phyloP scores from a whole-genome alignment of 2,113 vertebrate genomes.

The Acanthochromis polyacanthus region DNA sequence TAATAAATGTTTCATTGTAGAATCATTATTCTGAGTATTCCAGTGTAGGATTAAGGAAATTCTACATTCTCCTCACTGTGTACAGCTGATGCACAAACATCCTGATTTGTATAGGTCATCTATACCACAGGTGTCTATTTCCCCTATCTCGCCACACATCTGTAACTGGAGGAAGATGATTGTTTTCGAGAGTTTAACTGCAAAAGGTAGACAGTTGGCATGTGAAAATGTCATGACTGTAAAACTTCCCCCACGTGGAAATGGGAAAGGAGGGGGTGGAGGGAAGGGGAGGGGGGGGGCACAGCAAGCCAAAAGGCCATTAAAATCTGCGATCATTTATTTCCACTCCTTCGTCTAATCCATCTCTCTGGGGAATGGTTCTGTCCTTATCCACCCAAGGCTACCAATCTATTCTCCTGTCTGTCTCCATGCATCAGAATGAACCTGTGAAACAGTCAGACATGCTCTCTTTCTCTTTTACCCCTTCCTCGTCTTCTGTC shows the following conservation, averaged over 20 bases:
- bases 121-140: constrained; percentile 33
- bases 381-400: constrained; percentile 88
- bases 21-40: background rate
- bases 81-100: constrained; percentile 8
- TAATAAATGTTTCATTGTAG: background rate
- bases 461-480: constrained; percentile 67
- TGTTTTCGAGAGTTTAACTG: constrained; percentile 69
- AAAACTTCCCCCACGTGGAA: constrained; percentile 70
- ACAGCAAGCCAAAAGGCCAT: constrained; percentile 86
- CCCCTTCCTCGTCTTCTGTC: constrained; percentile 57
- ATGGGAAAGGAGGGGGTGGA: constrained; percentile 58
- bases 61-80: background rate
- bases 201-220: constrained; percentile 65
- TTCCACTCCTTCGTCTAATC: constrained; percentile 86
- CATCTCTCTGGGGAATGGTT: constrained; percentile 87
- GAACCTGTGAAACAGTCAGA: constrained; percentile 82
- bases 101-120: constrained; percentile 35
- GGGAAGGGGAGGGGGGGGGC: too few species aligned
- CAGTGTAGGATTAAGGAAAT: constrained; percentile 2
- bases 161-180: constrained; percentile 49
- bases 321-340: constrained; percentile 88
- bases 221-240: constrained; percentile 78
- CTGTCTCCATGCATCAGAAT: constrained; percentile 86
- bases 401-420: constrained; percentile 87
- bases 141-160: constrained; percentile 21